Evolutionary conservation across 2,797 vertebrate species (phyloP).

Genomic region (Poecilia picta): DNA sequence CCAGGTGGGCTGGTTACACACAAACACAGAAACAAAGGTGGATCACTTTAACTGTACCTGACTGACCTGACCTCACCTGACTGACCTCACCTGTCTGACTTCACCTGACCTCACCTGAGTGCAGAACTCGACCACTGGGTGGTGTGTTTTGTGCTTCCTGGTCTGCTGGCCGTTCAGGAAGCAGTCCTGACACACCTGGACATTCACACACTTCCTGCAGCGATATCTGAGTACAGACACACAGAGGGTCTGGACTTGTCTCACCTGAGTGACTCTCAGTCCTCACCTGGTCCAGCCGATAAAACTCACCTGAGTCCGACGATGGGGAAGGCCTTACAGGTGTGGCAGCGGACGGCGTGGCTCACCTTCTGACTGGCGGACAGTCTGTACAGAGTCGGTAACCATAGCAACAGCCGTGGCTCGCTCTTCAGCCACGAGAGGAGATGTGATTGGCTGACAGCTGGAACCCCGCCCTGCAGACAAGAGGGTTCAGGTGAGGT

Average conservation of each 20-base stretch:
- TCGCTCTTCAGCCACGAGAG: conserved; percentile 84
- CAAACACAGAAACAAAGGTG: not conserved
- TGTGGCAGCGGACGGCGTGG: conserved; percentile 81
- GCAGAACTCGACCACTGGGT: conserved; percentile 82
- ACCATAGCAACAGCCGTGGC: conserved; percentile 85
- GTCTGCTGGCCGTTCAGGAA: conserved; percentile 80
- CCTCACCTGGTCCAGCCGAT: not conserved
- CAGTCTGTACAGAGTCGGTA: conserved; percentile 82
- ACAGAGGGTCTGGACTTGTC: not conserved
- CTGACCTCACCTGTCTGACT: not conserved
- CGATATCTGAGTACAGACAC: conserved; percentile 77
- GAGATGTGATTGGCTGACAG: conserved; percentile 79
- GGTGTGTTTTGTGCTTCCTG: conserved; percentile 81
- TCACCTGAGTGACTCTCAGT: conserved; percentile 53
- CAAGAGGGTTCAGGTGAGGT: not conserved
- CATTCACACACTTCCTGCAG: conserved; percentile 87
- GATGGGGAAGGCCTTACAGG: conserved; percentile 78
- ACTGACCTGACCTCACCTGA: not conserved
- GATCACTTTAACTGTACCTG: not conserved
- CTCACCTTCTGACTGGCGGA: conserved; percentile 74
- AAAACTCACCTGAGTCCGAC: conserved; percentile 59
- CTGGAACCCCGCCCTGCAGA: conserved; percentile 74
- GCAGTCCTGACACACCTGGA: conserved; percentile 89
- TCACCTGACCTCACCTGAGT: conserved; percentile 75
- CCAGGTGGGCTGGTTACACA: conserved; percentile 79